Percentiles rank a stretch among this genome's conserved stretches.
Conservation (phyloP, 1,140 invertebrate genomes). For the Hetaerina americana region DNA sequence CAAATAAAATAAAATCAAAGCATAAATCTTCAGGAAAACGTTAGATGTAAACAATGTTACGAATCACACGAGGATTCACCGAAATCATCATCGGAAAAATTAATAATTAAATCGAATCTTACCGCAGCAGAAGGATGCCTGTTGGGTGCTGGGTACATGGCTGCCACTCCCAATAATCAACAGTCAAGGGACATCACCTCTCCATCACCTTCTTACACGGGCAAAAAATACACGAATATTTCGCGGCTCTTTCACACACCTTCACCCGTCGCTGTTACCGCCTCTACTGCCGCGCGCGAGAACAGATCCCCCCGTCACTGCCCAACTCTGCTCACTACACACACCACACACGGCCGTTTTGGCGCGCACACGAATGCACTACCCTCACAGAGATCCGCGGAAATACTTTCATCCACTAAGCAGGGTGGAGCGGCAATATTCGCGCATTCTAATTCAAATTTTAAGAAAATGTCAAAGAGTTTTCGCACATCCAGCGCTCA, state of each 20-base stretch:
- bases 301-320: constrained; percentile 2
- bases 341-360: constrained; percentile 4
- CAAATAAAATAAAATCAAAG: too few relatives aligned
- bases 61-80: background rate
- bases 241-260: background rate
- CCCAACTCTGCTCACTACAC: constrained; percentile 5
- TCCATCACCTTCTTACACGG: constrained; percentile 11
- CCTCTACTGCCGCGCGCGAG: background rate
- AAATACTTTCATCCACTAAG: background rate
- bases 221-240: constrained; percentile 5
- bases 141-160: constrained; percentile 25
- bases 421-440: constrained; percentile 1
- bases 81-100: background rate
- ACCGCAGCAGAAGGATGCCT: constrained; percentile 25
- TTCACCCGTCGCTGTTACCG: constrained; percentile 3
- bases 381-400: background rate
- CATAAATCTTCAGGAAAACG: too few relatives aligned
- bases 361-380: background rate
- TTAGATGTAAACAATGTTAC: too few relatives aligned
- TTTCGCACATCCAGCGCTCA: constrained; percentile 16
- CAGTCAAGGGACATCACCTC: constrained; percentile 11
- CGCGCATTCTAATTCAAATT: constrained; percentile 15
- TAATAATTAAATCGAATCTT: constrained; percentile 2
- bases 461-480: constrained; percentile 12
- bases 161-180: constrained; percentile 10